Conservation (phyloP, 2,888 invertebrate genomes). For the Actias luna region DNA sequence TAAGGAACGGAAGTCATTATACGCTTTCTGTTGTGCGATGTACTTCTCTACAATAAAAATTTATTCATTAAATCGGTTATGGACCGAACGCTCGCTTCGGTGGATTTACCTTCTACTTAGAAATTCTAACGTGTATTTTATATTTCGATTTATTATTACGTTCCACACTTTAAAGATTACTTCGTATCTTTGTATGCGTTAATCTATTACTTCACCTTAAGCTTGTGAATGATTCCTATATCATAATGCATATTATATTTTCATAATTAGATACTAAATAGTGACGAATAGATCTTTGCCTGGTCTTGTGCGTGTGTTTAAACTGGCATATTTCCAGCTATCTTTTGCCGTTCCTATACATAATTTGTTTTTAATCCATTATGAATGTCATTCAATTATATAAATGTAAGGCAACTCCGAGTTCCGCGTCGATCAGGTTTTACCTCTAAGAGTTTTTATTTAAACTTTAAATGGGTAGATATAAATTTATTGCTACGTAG, state of each 20-base stretch:
- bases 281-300: no score
- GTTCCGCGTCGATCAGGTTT: no score
- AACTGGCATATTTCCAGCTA: no score
- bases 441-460: background rate
- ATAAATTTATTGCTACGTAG: background rate
- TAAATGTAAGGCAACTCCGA: no score
- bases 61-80: conserved; percentile 75
- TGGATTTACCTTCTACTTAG: conserved; percentile 40
- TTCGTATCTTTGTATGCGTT: background rate
- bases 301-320: no score
- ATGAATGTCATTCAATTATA: no score
- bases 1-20: conserved; percentile 76
- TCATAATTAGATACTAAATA: no score
- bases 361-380: no score
- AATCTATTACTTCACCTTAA: background rate
- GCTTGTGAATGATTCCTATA: no score
- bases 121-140: conserved; percentile 39
- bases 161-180: background rate
- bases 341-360: no score
- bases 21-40: conserved; percentile 71
- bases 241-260: no score
- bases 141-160: conserved; percentile 21
- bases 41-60: conserved; percentile 68
- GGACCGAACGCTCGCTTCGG: conserved; percentile 51
- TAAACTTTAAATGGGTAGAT: background rate